Evolutionary conservation across 2,113 vertebrate species (phyloP).

Genomic region (Trogon surrucura): DNA sequence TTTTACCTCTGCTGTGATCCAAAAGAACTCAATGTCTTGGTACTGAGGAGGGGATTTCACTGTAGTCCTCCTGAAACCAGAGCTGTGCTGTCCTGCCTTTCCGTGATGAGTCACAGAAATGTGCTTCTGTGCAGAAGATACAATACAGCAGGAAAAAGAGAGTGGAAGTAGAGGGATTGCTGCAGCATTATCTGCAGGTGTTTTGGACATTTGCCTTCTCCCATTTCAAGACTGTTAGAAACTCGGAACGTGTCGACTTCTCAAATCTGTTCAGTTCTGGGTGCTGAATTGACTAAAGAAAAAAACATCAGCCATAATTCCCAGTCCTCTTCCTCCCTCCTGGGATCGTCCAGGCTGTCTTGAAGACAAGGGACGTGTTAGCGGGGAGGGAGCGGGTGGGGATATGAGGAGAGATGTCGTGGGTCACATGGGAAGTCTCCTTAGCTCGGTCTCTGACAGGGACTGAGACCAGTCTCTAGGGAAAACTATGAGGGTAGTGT

Average conservation of each 20-base stretch:
- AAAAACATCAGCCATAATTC: neutral
- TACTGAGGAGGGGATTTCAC: neutral
- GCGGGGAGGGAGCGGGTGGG: too few species aligned
- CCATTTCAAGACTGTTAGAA: neutral
- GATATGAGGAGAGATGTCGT: rapidly evolving
- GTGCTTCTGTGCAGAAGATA: neutral
- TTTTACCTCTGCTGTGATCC: neutral
- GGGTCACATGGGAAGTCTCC: rapidly evolving
- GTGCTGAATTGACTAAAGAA: neutral
- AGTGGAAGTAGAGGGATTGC: neutral
- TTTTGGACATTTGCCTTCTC: neutral
- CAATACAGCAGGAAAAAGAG: neutral
- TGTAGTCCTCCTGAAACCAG: neutral
- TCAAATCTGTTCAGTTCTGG: neutral
- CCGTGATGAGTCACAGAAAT: neutral
- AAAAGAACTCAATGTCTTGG: neutral
- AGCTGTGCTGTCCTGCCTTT: neutral
- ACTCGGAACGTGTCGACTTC: neutral
- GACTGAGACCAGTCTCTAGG: neutral
- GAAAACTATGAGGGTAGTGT: neutral
- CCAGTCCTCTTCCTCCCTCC: neutral
- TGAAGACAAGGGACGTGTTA: rapidly evolving
- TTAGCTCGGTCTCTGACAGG: neutral
- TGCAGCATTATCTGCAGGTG: rapidly evolving
- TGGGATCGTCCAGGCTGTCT: neutral